phyloP scores from a whole-genome alignment of 2,113 vertebrate genomes.

The Empidonax traillii region DNA sequence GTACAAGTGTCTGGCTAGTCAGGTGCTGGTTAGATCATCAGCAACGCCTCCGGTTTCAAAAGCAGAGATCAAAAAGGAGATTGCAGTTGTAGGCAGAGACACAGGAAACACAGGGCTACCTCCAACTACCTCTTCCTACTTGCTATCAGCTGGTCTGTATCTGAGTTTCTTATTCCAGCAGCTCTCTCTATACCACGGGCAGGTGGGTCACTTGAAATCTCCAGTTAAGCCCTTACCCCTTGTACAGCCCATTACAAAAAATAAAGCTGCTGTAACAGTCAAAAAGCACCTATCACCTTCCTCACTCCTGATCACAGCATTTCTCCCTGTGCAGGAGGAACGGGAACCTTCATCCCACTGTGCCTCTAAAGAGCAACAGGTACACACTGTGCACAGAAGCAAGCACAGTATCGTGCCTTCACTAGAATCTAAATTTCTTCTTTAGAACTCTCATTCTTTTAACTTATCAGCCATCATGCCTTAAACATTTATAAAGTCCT shows the following conservation, averaged over 20 bases:
- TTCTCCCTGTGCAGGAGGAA: not conserved
- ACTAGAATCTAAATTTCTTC: not conserved
- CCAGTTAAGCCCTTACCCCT: not conserved
- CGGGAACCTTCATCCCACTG: not conserved
- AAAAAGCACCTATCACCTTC: not conserved
- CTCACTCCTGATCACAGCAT: not conserved
- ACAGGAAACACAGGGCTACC: not conserved
- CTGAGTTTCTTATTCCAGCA: not conserved
- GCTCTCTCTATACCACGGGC: not conserved
- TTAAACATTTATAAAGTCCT: not conserved
- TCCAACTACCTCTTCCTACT: not conserved
- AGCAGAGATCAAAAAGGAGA: constrained; percentile 27
- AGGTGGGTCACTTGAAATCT: not conserved
- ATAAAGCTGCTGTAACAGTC: not conserved
- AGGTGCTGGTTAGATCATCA: constrained; percentile 41
- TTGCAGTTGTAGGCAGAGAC: not conserved
- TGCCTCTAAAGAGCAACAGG: not conserved
- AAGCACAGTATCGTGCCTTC: not conserved
- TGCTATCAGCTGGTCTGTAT: not conserved
- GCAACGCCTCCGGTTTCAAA: constrained; percentile 21
- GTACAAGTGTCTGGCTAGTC: not conserved
- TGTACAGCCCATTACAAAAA: not conserved
- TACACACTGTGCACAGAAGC: not conserved
- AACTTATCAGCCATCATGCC: not conserved
- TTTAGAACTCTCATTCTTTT: not conserved